Base-by-base conservation (phyloP, 2,888 invertebrate species). In the Catocala sponsa region DNA sequence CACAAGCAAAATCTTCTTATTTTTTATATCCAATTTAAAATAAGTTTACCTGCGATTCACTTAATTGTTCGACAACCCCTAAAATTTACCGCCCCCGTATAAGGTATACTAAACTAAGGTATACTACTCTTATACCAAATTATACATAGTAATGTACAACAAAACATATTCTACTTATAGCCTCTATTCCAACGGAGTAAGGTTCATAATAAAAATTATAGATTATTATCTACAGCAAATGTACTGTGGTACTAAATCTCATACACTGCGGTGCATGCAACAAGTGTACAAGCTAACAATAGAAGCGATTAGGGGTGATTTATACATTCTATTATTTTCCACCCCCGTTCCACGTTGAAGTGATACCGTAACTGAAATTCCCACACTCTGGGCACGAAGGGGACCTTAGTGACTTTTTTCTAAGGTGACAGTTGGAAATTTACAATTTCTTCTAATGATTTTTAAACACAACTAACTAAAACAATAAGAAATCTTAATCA, bases 221-320 rank as follows among this genome's bases (percentile, higher is more conserved):
- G 35, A 6, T 38, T 6, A 1, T 25, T 48, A 46, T 25, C 10
- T 55, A 51, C 58, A 57, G 43, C 32, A 42, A 6, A 46, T 11
- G 6, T 58, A 73, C 63, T 13, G 57, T 80, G 74, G 80, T 73
- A 51, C 6, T 56, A 74, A 82, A 77, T 79, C 80, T 81, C 74
- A 74, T 84, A 83, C 75, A 72, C 70, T 84, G 82, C 79, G 86
- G 88, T 89, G 91, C n/a, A 90, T 78, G 90, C 89, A 92, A 93
- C 94, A 94, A 93, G 94, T 93, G 93, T 87, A 86, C 75, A 74
- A 78, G 72, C 76, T 68, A 90, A 92, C 89, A 92, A 93, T 89
- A 86, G 85, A 68, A 79, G 80, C 91, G 89, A 92, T 93, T 93
- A 93, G 90, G 90, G 90, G 88, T 93, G 94, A 93, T 94, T 94